phyloP scores from a whole-genome alignment of 1,140 invertebrate species.

The Oedothorax gibbosus region DNA sequence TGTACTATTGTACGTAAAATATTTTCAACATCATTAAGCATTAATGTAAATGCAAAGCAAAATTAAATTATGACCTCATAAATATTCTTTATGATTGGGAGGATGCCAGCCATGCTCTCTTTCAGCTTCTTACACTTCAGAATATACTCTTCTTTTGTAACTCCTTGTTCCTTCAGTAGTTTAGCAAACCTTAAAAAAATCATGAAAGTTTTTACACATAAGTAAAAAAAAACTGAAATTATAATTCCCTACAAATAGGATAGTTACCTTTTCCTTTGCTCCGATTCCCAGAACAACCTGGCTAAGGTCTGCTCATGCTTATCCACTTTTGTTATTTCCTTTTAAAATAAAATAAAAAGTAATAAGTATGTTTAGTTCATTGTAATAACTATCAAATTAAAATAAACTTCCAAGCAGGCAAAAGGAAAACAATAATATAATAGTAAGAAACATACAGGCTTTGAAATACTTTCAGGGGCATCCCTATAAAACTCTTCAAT shows the following conservation, averaged over 20 bases:
- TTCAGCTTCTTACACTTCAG: conserved; percentile 84
- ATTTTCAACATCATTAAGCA: neutral
- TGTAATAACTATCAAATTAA: neutral
- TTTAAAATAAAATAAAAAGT: conserved; percentile 20
- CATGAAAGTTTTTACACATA: neutral
- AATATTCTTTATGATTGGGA: conserved; percentile 81
- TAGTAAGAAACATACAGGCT: conserved; percentile 73
- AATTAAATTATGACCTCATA: conserved; percentile 72
- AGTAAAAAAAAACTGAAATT: too few species aligned
- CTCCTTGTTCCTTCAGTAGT: conserved; percentile 80
- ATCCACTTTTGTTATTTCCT: conserved; percentile 74
- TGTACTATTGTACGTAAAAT: too few species aligned
- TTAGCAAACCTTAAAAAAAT: conserved; percentile 75
- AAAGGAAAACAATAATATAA: neutral
- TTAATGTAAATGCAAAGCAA: conserved; percentile 6
- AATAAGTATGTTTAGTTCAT: neutral
- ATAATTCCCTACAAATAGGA: too few species aligned
- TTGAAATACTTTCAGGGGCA: conserved; percentile 79
- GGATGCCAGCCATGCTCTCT: conserved; percentile 82
- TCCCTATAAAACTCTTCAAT: conserved; percentile 87
- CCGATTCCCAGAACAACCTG: conserved; percentile 90
- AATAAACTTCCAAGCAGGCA: neutral
- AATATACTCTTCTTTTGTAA: conserved; percentile 80
- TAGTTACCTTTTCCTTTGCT: conserved; percentile 80
- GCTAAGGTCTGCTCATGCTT: conserved; percentile 85